Evolutionary conservation across 1,140 invertebrate genomes (phyloP).

Genomic region (Cardiocondyla obscurior): DNA sequence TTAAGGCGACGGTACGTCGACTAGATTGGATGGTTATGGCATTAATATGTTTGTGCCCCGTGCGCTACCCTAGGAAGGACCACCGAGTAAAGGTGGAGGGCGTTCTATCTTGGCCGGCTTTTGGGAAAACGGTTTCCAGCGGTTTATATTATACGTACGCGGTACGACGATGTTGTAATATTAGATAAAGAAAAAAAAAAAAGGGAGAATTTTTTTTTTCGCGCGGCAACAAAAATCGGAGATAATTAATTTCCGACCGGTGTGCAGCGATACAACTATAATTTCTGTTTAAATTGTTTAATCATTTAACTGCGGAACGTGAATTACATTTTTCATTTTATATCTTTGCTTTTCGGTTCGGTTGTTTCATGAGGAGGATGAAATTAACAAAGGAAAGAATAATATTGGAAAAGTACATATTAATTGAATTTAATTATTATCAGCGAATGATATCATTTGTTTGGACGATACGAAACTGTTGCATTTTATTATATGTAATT

Average conservation of each 20-base stretch:
- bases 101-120: constrained; percentile 25
- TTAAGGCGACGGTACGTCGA: constrained; percentile 76
- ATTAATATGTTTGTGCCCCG: constrained; percentile 76
- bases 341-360: not conserved
- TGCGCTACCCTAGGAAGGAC: constrained; percentile 54
- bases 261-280: not conserved
- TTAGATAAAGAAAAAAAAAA: not conserved
- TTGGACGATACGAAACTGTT: not conserved
- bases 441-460: constrained; percentile 6
- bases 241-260: not conserved
- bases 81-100: constrained; percentile 16
- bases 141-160: too few species aligned
- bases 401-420: constrained; percentile 17
- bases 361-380: not conserved
- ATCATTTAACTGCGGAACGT: not conserved
- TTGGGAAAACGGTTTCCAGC: constrained; percentile 21
- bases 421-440: constrained; percentile 51
- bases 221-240: not conserved
- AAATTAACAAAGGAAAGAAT: constrained; percentile 14
- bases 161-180: not conserved
- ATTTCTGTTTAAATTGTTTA: not conserved
- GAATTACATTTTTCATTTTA: not conserved
- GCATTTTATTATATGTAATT: constrained; percentile 33
- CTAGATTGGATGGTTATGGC: constrained; percentile 80
- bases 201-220: not conserved